Evolutionary conservation across 2,797 vertebrate species (phyloP).

Genomic region (Carduelis carduelis): DNA sequence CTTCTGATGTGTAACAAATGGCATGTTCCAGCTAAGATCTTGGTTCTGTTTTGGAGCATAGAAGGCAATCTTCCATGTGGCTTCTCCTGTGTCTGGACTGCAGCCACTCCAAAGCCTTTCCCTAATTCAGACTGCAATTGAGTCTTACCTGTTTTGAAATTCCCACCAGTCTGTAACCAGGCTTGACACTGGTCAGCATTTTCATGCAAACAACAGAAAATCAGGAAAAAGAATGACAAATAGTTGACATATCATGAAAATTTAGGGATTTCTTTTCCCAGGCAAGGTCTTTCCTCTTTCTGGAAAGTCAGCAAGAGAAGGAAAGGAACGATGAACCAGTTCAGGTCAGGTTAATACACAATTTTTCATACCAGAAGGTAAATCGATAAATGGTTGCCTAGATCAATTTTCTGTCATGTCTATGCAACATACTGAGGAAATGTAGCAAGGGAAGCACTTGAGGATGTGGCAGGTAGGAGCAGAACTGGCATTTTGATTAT

Average conservation of each 20-base stretch:
- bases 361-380: slow-evolving; percentile 66
- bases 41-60: not conserved
- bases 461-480: slow-evolving; percentile 19
- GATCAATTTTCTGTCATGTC: slow-evolving; percentile 72
- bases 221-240: not conserved
- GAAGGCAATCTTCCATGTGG: not conserved
- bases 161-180: not conserved
- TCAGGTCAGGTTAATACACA: slow-evolving; percentile 58
- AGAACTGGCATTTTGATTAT: slow-evolving; percentile 64
- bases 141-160: not conserved
- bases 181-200: not conserved
- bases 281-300: not conserved
- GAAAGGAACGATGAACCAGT: slow-evolving; percentile 12
- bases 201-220: not conserved
- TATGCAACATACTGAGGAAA: slow-evolving; percentile 65
- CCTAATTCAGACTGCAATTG: not conserved
- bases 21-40: not conserved
- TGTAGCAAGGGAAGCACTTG: slow-evolving; percentile 58
- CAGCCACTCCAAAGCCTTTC: not conserved
- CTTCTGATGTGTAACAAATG: not conserved
- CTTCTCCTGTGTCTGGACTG: not conserved
- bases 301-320: not conserved
- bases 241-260: not conserved
- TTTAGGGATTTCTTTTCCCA: not conserved
- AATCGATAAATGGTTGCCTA: slow-evolving; percentile 62